Evolutionary conservation across 2,113 vertebrate genomes (phyloP).

Genomic region (Pagrus major): DNA sequence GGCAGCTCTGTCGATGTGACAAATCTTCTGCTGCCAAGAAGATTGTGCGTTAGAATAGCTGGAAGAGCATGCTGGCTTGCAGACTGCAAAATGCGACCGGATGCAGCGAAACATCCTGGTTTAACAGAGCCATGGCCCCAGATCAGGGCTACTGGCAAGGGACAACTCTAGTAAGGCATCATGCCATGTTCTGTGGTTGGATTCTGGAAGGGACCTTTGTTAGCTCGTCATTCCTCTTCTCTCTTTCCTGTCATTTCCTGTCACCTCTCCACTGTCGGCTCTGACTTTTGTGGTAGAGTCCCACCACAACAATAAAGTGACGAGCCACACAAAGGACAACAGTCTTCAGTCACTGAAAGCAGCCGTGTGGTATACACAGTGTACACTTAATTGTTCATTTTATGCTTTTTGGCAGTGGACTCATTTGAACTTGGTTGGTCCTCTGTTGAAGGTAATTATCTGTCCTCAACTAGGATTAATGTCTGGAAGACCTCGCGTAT

Average conservation of each 20-base stretch:
- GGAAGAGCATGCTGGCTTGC: no score
- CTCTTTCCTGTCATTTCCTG: not conserved
- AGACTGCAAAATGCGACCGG: no score
- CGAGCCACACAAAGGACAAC: not conserved
- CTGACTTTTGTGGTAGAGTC: not conserved
- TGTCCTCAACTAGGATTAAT: constrained; percentile 69
- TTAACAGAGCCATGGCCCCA: not conserved
- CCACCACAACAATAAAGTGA: not conserved
- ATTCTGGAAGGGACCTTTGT: not conserved
- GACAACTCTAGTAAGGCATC: not conserved
- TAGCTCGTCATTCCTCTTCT: not conserved
- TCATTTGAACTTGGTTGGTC: constrained; percentile 49
- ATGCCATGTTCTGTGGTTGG: not conserved
- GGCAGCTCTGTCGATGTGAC: no score
- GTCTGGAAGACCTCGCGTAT: constrained; percentile 40
- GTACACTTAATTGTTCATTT: constrained; percentile 36
- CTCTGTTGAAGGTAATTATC: constrained; percentile 62
- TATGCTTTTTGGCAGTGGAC: constrained; percentile 40
- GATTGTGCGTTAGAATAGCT: no score
- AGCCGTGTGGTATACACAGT: not conserved
- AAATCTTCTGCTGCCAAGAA: no score
- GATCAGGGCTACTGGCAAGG: not conserved
- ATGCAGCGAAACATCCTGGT: no score
- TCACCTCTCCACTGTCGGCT: not conserved
- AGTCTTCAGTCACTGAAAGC: not conserved